Base-by-base conservation (phyloP, 2,113 vertebrate species). In the Catharus fuscescens region DNA sequence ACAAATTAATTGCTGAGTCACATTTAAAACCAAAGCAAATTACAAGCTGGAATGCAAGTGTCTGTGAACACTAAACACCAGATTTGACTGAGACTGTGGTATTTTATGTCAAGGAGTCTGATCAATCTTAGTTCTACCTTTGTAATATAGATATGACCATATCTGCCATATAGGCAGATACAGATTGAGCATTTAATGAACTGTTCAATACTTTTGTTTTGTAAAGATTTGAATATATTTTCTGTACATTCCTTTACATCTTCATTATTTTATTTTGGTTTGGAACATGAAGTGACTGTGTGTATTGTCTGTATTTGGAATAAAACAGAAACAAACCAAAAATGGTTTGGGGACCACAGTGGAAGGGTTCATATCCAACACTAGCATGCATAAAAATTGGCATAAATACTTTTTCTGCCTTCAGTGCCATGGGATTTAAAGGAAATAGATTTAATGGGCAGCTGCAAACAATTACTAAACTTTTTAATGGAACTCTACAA, bases 401-500 rank as follows among this genome's bases (percentile, higher is more conserved):
- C 95, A 93, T 45, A 80, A 82, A 74, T 69, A 56, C 53, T 84
- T 92, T 66, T 91, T 95, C 47, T 95, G 74, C 80, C 50, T 95
- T 94, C 69, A 45, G 36, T 94, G 47, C 34, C 6, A 7, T 59
- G 86, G 84, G 96, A 97, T 97, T 96, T 96, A 94, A 97, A 97
- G 82, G 74, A 97, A 97, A 97, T 84, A 53, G 56, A 77, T 97
- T 70, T 89, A 97, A 82, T 34, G 56, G 66, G 50, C 97, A 97
- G 97, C 97, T 98, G 97, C 94, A 97, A 97, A 97, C 78, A 95
- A 97, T 98, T 97, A 97, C 83, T 66, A 86, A 94, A 79, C 76
- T 92, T 98, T 93, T 96, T 34, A 97, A 72, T 74, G 90, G 86
- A 95, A 84, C 23, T 78, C 19, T 73, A 82, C 67, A 95, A 92